Evolutionary conservation across 2,797 vertebrate species (phyloP).

Genomic region (Crax fasciolata): DNA sequence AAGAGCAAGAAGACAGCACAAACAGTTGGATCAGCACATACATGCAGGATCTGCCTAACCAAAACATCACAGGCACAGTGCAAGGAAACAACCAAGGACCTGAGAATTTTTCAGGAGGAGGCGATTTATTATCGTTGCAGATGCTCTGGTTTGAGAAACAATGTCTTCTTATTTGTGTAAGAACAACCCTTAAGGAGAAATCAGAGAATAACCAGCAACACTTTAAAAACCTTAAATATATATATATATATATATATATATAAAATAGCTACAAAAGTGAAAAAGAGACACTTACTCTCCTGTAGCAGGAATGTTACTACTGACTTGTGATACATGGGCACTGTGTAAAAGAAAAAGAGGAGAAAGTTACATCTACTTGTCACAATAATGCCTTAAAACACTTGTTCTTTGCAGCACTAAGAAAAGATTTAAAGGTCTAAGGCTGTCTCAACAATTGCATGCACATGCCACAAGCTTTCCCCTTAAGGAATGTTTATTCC

Average conservation of each 20-base stretch:
- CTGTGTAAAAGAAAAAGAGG: constrained; percentile 82
- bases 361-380: neutral
- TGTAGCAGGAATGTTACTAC: constrained; percentile 85
- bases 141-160: neutral
- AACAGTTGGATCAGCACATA: neutral
- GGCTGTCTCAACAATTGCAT: neutral
- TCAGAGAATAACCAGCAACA: neutral
- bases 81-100: neutral
- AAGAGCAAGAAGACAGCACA: neutral
- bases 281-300: constrained; percentile 88
- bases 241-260: neutral
- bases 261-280: neutral
- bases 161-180: neutral
- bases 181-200: neutral
- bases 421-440: constrained; percentile 6
- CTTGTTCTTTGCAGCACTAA: neutral
- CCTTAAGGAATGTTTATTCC: neutral
- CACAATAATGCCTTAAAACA: neutral
- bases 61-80: neutral
- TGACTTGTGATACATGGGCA: constrained; percentile 87
- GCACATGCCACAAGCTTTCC: neutral
- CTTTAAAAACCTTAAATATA: neutral
- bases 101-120: constrained; percentile 23
- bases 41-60: neutral
- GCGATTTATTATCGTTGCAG: constrained; percentile 2